A percentile compares a stretch with the other conserved stretches of the same genome.
Conservation (phyloP, 2,797 vertebrate species). For the Mormyrus hasselquistii region DNA sequence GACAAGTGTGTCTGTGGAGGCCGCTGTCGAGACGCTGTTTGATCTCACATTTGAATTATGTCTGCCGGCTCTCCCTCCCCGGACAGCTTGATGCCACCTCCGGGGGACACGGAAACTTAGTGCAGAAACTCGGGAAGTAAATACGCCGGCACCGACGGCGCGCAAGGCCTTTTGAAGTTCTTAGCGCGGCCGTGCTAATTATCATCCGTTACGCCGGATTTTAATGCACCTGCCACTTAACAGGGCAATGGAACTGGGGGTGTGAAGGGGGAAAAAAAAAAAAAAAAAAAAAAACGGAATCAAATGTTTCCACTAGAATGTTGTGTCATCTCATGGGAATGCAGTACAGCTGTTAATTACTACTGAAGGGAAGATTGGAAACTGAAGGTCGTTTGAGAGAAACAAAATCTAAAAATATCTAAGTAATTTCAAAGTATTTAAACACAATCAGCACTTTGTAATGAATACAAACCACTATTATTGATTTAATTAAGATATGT, state of each 20-base stretch:
- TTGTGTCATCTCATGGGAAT: neutral
- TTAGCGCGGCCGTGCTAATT: neutral
- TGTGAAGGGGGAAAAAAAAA: neutral
- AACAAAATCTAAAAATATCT: conserved; percentile 18
- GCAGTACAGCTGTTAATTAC: conserved; percentile 13
- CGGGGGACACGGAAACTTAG: neutral
- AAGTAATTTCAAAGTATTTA: conserved; percentile 17
- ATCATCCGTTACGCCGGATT: conserved; percentile 1
- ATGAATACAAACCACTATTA: conserved; percentile 20
- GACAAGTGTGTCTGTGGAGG: neutral
- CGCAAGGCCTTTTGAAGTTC: conserved; percentile 5
- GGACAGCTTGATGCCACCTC: neutral
- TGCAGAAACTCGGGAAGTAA: neutral
- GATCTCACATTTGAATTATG: conserved; percentile 12
- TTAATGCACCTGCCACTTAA: conserved; percentile 16
- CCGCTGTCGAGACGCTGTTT: neutral
- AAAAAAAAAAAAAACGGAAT: neutral
- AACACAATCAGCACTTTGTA: conserved; percentile 19
- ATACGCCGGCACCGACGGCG: neutral
- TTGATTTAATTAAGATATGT: conserved; percentile 15
- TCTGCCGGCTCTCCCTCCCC: neutral
- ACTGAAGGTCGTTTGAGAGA: conserved; percentile 18
- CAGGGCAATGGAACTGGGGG: neutral
- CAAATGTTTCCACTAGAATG: neutral
- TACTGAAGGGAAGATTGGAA: conserved; percentile 19